Percentiles rank a stretch among this genome's conserved stretches.
Conservation (phyloP, 2,797 vertebrate genomes). For the Peromyscus nudipes region DNA sequence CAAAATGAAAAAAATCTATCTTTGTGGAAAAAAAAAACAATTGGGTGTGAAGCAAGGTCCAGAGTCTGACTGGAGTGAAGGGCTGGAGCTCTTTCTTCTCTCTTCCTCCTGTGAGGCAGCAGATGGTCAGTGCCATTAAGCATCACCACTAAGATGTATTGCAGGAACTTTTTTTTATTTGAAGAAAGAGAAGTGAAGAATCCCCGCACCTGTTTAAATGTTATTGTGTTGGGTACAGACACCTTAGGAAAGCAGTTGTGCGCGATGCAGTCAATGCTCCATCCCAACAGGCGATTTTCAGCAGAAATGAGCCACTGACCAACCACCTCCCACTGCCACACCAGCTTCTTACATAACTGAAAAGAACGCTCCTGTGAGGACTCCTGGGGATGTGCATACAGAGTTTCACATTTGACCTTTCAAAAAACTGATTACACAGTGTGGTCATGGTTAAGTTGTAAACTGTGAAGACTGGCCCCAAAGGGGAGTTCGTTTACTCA, state of each 20-base stretch:
- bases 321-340: not conserved
- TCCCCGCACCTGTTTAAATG: not conserved
- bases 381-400: not conserved
- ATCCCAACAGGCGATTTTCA: not conserved
- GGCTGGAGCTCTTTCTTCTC: not conserved
- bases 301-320: not conserved
- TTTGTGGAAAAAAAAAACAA: not conserved
- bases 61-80: not conserved
- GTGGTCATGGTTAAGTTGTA: not conserved
- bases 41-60: not conserved
- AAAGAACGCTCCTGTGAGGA: not conserved
- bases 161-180: not conserved
- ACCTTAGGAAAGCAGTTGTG: not conserved
- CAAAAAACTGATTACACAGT: not conserved
- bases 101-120: not conserved
- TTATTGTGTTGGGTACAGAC: not conserved
- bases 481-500: not conserved
- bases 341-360: not conserved
- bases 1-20: not conserved
- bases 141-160: not conserved
- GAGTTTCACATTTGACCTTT: slow-evolving; percentile 16
- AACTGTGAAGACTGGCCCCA: not conserved
- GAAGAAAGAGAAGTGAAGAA: not conserved
- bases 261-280: not conserved
- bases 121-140: not conserved